A percentile compares a stretch with the other conserved stretches of the same genome.
phyloP scores from a whole-genome alignment of 2,888 invertebrate species.

The Dryobotodes eremita region DNA sequence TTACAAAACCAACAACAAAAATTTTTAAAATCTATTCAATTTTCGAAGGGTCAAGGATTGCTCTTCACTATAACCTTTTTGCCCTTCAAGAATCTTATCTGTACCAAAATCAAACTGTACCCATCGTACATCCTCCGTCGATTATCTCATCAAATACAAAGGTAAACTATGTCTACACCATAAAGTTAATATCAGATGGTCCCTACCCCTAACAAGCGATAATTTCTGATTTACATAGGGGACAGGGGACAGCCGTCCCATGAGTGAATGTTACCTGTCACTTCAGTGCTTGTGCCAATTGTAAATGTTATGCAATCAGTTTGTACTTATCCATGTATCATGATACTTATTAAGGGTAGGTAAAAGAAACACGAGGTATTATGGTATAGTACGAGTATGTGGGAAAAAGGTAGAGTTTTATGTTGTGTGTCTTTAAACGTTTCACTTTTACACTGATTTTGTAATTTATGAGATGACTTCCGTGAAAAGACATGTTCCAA shows the following conservation, averaged over 20 bases:
- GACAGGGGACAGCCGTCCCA: slow-evolving; percentile 56
- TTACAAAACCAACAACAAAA: not conserved
- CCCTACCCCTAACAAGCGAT: slow-evolving; percentile 53
- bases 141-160: slow-evolving; percentile 56
- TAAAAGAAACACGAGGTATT: not conserved
- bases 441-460: not conserved
- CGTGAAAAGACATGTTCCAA: too few species aligned
- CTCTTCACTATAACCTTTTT: too few species aligned
- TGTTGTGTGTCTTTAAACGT: not conserved
- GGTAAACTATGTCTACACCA: slow-evolving; percentile 42
- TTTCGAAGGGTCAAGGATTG: not conserved
- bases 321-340: slow-evolving; percentile 6
- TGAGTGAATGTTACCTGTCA: slow-evolving; percentile 68
- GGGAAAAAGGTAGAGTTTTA: not conserved
- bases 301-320: slow-evolving; percentile 68
- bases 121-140: slow-evolving; percentile 13
- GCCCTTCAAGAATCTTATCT: not conserved
- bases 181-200: slow-evolving; percentile 61
- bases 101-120: slow-evolving; percentile 2
- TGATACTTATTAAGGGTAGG: not conserved
- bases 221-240: slow-evolving; percentile 64
- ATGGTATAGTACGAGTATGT: not conserved
- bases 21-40: not conserved
- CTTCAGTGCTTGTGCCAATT: slow-evolving; percentile 74
- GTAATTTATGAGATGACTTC: too few species aligned